Base-by-base conservation (phyloP, 1,140 invertebrate genomes). In the Octopus bimaculoides region DNA sequence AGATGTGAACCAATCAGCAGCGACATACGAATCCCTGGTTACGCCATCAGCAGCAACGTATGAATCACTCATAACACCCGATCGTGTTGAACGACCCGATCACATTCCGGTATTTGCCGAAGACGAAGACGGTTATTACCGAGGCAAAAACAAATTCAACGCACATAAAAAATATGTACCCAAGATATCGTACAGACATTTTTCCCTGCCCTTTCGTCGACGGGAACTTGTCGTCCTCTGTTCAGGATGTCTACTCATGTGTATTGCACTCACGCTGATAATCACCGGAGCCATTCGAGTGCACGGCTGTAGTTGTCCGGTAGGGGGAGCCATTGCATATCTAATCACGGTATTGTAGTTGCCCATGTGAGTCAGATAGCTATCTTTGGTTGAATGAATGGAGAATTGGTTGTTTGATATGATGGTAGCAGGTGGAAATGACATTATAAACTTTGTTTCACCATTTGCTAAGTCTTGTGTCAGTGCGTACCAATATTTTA, bases 161-260 rank as follows among this genome's bases (percentile, higher is more conserved):
- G 41, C 17, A 52, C 74, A 75, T 4, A 75, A 75, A 75, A 75
- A 75, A 75, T 75, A 75, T 41, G 52, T 75, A 14, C 74, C 74
- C 74, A 75, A 75, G 52, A 75, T 75, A 41, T 75, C 74, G 5
- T 75, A 52, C 52, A 75, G 74, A 75, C 74, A 75, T 75, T 75
- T 75, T 41, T 75, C 74, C 17, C 52, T 75, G 52, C 74, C 74
- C 17, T 75, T 75, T 52, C 17, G 74, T 41, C n/a, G 74, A 52
- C 74, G 74, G 17, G 74, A 75, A 41, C 41, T 75, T 17, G 6
- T 75, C 52, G 74, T 75, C 6, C 52, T 75, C 20, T 52, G 41
- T 75, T 6, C 52, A 9, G 74, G 74, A 9, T 75, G 74, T 41
- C 41, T 75, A 12, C 41, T 75, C 14, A 75, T 75, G 74, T 75